Percentiles rank a stretch among this genome's conserved stretches.
Conservation (phyloP, 2,888 invertebrate genomes). For the Thelaira solivaga region DNA sequence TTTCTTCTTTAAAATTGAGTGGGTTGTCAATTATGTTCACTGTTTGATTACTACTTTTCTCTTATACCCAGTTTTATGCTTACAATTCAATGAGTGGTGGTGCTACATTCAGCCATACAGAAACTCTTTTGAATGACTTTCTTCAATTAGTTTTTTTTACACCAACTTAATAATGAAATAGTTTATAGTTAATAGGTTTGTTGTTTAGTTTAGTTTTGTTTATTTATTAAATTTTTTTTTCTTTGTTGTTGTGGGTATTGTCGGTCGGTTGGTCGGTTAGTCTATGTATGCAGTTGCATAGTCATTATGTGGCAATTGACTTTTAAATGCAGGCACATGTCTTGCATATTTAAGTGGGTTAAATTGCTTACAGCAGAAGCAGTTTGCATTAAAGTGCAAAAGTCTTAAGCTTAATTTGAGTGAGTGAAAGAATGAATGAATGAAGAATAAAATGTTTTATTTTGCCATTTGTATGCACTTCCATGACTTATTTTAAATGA, state of each 20-base stretch:
- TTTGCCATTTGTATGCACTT: constrained; percentile 20
- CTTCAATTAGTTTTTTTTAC: constrained; percentile 19
- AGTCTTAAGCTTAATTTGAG: constrained; percentile 23
- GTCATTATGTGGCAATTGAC: constrained; percentile 61
- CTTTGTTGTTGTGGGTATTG: neutral
- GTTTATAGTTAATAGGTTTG: constrained; percentile 41
- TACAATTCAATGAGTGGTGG: neutral
- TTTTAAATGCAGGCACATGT: constrained; percentile 61
- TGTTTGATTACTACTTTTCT: constrained; percentile 32
- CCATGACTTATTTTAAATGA: constrained; percentile 41
- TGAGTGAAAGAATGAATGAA: constrained; percentile 25
- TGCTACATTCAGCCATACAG: neutral
- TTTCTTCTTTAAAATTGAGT: constrained; percentile 39
- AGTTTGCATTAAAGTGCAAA: constrained; percentile 12
- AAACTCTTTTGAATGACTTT: constrained; percentile 15
- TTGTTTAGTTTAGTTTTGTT: neutral
- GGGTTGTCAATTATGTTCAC: constrained; percentile 56
- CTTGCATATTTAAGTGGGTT: constrained; percentile 60
- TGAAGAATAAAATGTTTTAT: constrained; percentile 12
- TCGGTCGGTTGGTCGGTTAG: neutral
- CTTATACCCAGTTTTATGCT: neutral
- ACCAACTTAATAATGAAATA: constrained; percentile 35
- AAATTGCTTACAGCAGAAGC: constrained; percentile 33
- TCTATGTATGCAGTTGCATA: constrained; percentile 17
- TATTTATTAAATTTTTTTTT: neutral